Evolutionary conservation across 23 tunicate species (phyloP), one percentile per base, ranked within the genome.

Genomic region (Oikopleura albicans): DNA sequence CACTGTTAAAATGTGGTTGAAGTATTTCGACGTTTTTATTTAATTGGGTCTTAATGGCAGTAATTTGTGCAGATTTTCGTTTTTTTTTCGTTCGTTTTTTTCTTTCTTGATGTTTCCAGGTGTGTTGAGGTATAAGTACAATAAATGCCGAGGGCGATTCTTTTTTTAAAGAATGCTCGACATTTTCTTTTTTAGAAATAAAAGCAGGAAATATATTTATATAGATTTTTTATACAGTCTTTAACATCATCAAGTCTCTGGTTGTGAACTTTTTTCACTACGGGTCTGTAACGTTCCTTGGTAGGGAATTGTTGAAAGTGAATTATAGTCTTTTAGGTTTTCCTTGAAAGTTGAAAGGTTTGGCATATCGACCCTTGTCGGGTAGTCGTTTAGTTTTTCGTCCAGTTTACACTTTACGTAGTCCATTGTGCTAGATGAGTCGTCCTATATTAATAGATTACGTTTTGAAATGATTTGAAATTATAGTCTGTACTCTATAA

Each of bases 311-410:
- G 79, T 71, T 71, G 79, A 71, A 22, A 12, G 37, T 2, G 79
- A 71, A 29, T 71, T 71, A 71, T 71, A 71, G 35, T 71, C 79
- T 71, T 49, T 49, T 22, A 49, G 63, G 63, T 49, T 49, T 49
- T 49, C 63, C 22, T 49, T 49, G 22, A 49, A 49, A 22, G 63
- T 49, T 8, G 63, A 49, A 49, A 49, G 12, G 12, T 12, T 12
- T 12, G 63, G 63, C 12, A 49, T 12, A 8, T 49, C 16, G 16
- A 49, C 63, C 22, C 63, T 49, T 12, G 63, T 49, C 12, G 63
- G 63, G 22, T 8, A 49, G 16, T 22, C 16, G 63, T 49, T 49
- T 12, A 49, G 22, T 49, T 49, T 49, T 8, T 49, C 63, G 63
- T 49, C 63, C 12, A 49, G 22, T 49, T 8, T 49, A 49, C 63